Evolutionary conservation across 2,888 invertebrate genomes (phyloP), one percentile per base, ranked within the genome.

Genomic region (Drosophila macrospina): DNA sequence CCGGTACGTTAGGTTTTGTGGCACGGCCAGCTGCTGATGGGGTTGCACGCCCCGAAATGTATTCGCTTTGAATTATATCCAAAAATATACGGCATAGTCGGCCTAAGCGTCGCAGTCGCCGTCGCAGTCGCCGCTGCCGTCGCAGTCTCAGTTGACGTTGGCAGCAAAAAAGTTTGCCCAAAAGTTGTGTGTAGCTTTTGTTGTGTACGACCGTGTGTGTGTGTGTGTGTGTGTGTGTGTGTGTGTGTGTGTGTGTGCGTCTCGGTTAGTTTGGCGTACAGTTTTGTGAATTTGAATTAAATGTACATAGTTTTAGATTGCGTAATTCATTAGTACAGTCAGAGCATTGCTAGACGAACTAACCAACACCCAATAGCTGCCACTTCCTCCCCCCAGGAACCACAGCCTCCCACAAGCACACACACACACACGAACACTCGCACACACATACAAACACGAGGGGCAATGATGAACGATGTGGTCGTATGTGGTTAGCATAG

Each of bases 281-380:
- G 81, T 79, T 86, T 87, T 89, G 86, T 89, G 88, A 89, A 89
- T 90, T 90, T 84, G 88, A 89, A 89, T 89, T 89, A 89, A 90
- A 90, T 89, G 89, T 88, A 89, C 89, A 88, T 90, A 89, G 86
- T 90, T 90, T 90, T 90, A 85, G 90, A 91, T 91, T 90, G 90
- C 90, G 90, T 91, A 90, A 90, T 90, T 91, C 90, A 91, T 91
- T 90, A 90, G 86, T 83, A 88, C 86, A 86, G 89, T 74, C 88
- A 88, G 83, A 68, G 72, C 72, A 71, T 28, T 61, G 69, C 70
- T 55, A 78, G 63, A 62, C 56, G 62, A 74, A 65, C 84, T 68
- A 70, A 75, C 54, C 75, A 57, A 74, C 62, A 68, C 57, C 54
- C 66, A 50, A 13, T 52, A 34, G 28, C 42, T 16, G 41, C 26